These are phyloP conservation scores for Balaeniceps rex DNA, from an alignment of 2,113 vertebrate species.

Conservation along the genomic window DNA sequence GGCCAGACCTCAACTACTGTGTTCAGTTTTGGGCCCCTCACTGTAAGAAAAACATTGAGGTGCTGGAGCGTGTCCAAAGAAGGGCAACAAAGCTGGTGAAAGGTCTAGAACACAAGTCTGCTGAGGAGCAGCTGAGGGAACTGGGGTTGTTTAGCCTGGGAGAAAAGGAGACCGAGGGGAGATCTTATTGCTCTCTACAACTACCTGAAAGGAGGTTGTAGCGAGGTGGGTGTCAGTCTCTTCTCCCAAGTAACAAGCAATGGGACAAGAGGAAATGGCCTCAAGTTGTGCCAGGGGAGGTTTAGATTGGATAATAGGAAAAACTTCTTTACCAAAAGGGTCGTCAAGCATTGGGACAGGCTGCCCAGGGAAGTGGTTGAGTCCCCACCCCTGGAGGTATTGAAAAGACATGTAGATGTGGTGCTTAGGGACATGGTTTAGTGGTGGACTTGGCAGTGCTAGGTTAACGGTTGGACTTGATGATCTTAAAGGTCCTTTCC, in stretches of 20 bases:
- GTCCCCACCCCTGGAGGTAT: neutral
- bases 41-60: neutral
- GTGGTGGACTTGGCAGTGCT: neutral
- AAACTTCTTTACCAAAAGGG: neutral
- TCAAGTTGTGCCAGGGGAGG: neutral
- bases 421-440: neutral
- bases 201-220: neutral
- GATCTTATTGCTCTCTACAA: neutral
- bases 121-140: neutral
- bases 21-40: neutral
- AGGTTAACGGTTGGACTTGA: neutral
- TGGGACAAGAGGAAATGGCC: neutral
- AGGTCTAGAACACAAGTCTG: neutral
- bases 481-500: neutral
- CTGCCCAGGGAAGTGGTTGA: neutral
- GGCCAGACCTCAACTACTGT: rapidly evolving
- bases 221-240: neutral
- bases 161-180: neutral
- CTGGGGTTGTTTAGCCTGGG: neutral
- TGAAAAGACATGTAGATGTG: neutral
- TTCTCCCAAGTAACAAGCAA: neutral
- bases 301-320: neutral
- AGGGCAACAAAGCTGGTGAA: neutral
- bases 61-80: neutral
- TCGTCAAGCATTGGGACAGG: neutral